Base-by-base conservation (phyloP, 2,888 invertebrate species). In the Dasypolia templi region DNA sequence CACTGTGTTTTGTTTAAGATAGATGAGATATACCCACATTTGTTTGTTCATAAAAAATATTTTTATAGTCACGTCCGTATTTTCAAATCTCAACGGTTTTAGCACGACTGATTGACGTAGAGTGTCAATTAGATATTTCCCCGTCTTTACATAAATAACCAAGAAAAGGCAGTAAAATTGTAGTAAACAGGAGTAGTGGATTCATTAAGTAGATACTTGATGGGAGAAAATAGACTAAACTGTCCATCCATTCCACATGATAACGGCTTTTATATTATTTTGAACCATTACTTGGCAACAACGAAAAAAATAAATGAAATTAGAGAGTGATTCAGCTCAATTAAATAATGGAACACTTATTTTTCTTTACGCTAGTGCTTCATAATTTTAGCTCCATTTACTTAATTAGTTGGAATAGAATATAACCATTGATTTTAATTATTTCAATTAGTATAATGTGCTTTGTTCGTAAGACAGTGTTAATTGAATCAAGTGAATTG, bases 381-480 rank as follows among this genome's bases (percentile, higher is more conserved):
- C 61, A 71, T 79, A 73, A 79, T 75, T 75, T 44, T 7, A 44
- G 35, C 61, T 73, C 65, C 72, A 76, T 74, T 79, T 65, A 70
- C 42, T 51, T 63, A 74, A 82, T 72, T 82, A 67, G 55, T 72
- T 59, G 44, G 22, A 75, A 72, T 68, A 63, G 32, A 78, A 75
- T 73, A 79, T 71, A 53, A 35, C 63, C 69, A 66, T 79, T 82
- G 75, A 74, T 79, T 78, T 68, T 59, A 78, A 82, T 78, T 82
- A 78, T 75, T 61, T 46, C 62, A 68, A 78, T 79, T 82, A 74
- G 66, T 70, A 26, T 56, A 55, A 63, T 66, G 58, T 63, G n/a
- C 56, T 72, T 75, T 56, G 53, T 74, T 77, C 44, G 56, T 49
- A 46, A 51, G 42, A 59, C 42, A 44, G 17, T 55, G 39, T 62